These are phyloP conservation scores for Bugula neritina DNA, from an alignment of 2,888 invertebrate genomes.

Conservation along the genomic window DNA sequence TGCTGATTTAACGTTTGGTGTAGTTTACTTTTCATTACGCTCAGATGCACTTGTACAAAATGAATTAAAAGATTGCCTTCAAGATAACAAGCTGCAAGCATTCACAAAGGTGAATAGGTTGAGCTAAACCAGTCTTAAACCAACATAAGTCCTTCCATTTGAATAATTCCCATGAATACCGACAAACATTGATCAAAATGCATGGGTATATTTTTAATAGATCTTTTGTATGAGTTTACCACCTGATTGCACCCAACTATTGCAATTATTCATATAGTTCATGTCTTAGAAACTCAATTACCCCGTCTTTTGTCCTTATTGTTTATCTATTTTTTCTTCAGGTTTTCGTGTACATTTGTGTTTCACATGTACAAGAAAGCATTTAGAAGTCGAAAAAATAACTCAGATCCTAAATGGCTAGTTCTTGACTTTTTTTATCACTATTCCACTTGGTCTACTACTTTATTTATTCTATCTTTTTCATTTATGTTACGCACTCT, in stretches of 20 bases:
- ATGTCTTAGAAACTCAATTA: background rate
- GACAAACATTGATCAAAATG: slow-evolving; percentile 5
- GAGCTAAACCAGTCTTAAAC: background rate
- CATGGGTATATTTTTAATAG: slow-evolving; percentile 25
- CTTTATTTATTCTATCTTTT: too few species aligned
- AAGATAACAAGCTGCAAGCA: background rate
- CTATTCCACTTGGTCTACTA: too few species aligned
- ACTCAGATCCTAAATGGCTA: too few species aligned
- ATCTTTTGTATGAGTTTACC: slow-evolving; percentile 10
- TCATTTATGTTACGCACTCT: too few species aligned
- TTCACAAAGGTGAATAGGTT: background rate
- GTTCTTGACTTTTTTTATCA: too few species aligned
- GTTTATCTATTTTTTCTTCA: slow-evolving; percentile 23
- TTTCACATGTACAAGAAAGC: background rate
- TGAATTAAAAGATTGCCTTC: background rate
- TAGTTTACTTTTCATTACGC: slow-evolving; percentile 15
- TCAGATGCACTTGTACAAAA: slow-evolving; percentile 8
- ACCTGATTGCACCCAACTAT: slow-evolving; percentile 7
- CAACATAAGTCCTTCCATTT: slow-evolving; percentile 23
- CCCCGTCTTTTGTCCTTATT: background rate
- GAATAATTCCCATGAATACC: slow-evolving; percentile 9
- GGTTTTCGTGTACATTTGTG: slow-evolving; percentile 8
- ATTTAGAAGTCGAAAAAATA: too few species aligned
- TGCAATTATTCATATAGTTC: background rate
- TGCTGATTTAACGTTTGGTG: background rate